Evolutionary conservation across 2,113 vertebrate species (phyloP).

Genomic region (Elaphurus davidianus): DNA sequence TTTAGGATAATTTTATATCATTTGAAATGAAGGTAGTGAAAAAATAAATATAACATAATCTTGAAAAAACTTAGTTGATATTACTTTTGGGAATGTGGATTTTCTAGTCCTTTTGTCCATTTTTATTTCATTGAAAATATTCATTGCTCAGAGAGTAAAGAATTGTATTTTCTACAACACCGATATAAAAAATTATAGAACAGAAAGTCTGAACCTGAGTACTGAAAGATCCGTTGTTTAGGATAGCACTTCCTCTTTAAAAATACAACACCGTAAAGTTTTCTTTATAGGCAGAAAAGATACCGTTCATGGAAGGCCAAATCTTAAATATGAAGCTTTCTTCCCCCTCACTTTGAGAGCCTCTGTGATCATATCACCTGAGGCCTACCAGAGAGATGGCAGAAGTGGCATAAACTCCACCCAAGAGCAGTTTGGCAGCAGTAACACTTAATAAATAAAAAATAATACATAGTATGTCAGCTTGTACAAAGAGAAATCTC

Average conservation of each 20-base stretch:
- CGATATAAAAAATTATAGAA: neutral
- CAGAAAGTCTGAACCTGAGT: neutral
- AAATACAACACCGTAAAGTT: neutral
- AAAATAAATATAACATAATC: neutral
- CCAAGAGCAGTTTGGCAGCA: neutral
- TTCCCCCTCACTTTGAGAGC: neutral
- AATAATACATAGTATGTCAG: neutral
- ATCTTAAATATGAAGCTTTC: neutral
- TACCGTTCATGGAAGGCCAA: neutral
- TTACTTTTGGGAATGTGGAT: neutral
- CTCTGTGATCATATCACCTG: neutral
- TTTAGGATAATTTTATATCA: neutral
- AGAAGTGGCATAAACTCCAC: neutral
- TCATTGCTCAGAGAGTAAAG: neutral
- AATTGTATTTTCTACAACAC: neutral
- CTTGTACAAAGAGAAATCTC: neutral
- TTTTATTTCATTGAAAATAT: neutral
- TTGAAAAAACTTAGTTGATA: neutral
- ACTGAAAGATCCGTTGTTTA: neutral
- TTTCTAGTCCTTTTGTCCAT: neutral
- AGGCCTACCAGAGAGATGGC: accelerated
- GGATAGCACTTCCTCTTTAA: neutral
- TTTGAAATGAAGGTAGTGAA: neutral
- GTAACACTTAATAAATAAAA: neutral
- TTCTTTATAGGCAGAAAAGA: neutral